Evolutionary conservation across 2,888 invertebrate species (phyloP).

Genomic region (Limnephilus rhombicus): DNA sequence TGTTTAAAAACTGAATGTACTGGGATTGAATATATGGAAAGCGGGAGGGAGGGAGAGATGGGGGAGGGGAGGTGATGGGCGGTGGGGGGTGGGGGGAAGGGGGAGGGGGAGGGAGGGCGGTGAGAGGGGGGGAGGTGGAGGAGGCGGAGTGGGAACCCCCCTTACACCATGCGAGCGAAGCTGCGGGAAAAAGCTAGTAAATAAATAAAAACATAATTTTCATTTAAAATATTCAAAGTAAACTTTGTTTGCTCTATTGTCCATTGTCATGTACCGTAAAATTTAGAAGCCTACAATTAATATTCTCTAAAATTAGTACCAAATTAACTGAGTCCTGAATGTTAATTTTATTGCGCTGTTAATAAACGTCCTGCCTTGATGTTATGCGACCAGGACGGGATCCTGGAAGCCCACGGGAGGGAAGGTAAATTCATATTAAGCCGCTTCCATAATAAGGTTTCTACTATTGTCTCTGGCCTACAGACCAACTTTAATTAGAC

Average conservation of each 20-base stretch:
- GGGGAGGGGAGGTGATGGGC: no score
- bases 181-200: no score
- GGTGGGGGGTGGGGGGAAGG: no score
- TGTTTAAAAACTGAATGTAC: no score
- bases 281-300: background rate
- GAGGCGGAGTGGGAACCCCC: no score
- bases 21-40: no score
- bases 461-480: background rate
- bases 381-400: background rate
- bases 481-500: slow-evolving; percentile 7
- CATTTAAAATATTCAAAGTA: background rate
- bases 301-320: background rate
- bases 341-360: background rate
- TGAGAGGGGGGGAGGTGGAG: no score
- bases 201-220: no score
- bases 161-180: no score
- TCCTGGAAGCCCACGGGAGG: background rate
- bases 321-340: background rate
- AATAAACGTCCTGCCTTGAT: background rate
- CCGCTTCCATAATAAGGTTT: background rate
- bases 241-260: background rate
- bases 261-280: background rate
- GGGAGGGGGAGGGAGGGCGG: no score
- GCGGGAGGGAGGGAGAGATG: no score
- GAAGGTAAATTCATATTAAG: background rate